These are phyloP conservation scores for Dexiosoma caninum DNA, from an alignment of 2,888 invertebrate genomes.

Conservation along the genomic window DNA sequence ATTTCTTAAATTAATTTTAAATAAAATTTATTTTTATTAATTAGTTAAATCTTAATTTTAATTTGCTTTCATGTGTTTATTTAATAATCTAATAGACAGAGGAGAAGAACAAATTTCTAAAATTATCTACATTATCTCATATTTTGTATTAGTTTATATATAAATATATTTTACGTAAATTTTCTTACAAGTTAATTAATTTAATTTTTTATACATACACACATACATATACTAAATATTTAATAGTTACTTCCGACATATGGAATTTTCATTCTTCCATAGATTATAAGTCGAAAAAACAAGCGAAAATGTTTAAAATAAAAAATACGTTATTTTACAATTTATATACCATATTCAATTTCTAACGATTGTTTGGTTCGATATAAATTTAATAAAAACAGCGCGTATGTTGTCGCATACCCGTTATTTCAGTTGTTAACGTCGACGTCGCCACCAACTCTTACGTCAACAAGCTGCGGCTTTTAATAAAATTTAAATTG, in stretches of 20 bases:
- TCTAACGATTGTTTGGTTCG: background rate
- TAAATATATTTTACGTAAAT: background rate
- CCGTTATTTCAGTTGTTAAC: too few species aligned
- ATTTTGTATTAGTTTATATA: constrained; percentile 19
- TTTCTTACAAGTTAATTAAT: constrained; percentile 33
- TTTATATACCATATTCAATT: background rate
- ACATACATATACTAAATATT: background rate
- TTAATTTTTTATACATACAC: constrained; percentile 16
- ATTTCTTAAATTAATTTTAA: constrained; percentile 34
- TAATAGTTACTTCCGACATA: constrained; percentile 55
- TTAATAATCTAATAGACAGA: too few species aligned
- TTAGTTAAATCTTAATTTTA: background rate
- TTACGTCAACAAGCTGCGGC: too few species aligned
- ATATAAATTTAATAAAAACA: too few species aligned
- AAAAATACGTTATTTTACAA: background rate
- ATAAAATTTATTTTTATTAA: background rate
- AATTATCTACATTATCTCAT: too few species aligned
- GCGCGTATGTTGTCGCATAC: too few species aligned
- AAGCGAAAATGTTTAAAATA: constrained; percentile 26
- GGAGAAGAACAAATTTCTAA: constrained; percentile 9
- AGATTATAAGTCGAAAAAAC: constrained; percentile 35
- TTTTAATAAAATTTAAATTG: too few species aligned
- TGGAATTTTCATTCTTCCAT: constrained; percentile 58
- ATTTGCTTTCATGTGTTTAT: background rate
- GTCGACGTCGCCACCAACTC: too few species aligned